Evolutionary conservation across 2,113 vertebrate genomes (phyloP).

Genomic region (Thomomys bottae): DNA sequence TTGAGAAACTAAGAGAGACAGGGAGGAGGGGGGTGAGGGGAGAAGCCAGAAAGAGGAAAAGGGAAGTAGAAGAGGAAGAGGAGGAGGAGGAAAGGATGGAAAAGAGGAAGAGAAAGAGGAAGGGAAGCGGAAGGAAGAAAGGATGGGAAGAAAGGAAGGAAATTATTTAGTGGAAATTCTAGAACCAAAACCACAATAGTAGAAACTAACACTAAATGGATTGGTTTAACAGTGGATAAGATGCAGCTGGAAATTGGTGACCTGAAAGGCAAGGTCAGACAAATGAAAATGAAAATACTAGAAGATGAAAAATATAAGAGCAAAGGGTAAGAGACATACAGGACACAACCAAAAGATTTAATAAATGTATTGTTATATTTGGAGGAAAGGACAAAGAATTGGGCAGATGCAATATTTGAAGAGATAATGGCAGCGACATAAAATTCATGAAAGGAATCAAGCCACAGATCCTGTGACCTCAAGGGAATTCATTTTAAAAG

Average conservation of each 20-base stretch:
- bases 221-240: not conserved
- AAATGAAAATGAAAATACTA: not conserved
- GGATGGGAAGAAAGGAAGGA: too few relatives aligned
- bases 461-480: not conserved
- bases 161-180: not conserved
- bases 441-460: conserved; percentile 20
- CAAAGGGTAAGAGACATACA: not conserved
- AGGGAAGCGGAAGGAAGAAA: too few relatives aligned
- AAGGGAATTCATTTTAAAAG: not conserved
- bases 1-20: too few relatives aligned
- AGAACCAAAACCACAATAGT: not conserved
- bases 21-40: too few relatives aligned
- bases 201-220: not conserved
- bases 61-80: too few relatives aligned
- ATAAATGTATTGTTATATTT: not conserved
- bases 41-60: too few relatives aligned
- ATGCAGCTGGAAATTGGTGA: not conserved
- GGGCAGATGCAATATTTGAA: not conserved
- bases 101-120: too few relatives aligned
- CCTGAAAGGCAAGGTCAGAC: not conserved
- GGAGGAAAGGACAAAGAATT: not conserved
- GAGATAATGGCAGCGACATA: not conserved
- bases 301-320: not conserved
- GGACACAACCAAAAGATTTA: not conserved
- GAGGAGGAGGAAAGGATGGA: too few relatives aligned